Percentiles rank a stretch among this genome's conserved stretches.
Evolutionary conservation across 2,797 vertebrate species (phyloP).

Genomic region (Hypotaenidia philippensis): DNA sequence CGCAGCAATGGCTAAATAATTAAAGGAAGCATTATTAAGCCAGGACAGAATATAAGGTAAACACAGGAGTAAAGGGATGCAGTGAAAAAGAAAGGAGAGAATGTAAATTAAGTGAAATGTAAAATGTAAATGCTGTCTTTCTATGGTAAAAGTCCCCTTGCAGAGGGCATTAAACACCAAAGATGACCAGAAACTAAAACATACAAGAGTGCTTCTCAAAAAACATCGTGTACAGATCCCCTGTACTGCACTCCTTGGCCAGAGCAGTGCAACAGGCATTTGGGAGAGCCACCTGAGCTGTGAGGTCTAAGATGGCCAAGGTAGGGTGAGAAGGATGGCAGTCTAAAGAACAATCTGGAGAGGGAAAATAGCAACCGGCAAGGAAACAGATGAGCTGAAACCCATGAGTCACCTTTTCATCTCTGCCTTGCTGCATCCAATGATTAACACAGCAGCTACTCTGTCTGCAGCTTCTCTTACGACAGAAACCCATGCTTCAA

Average conservation of each 20-base stretch:
- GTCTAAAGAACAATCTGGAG: not conserved
- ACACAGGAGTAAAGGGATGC: not conserved
- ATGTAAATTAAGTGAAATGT: rapidly evolving
- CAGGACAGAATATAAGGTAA: not conserved
- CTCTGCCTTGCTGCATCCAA: not conserved
- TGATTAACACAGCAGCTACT: not conserved
- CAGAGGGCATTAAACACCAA: not conserved
- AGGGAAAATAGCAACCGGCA: not conserved
- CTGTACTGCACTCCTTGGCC: not conserved
- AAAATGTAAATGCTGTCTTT: not conserved
- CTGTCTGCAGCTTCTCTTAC: not conserved
- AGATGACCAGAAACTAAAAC: not conserved
- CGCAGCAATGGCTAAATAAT: rapidly evolving
- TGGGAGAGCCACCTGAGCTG: rapidly evolving
- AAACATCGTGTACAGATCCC: rapidly evolving
- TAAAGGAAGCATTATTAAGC: not conserved
- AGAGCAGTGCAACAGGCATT: rapidly evolving
- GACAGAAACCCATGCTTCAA: not conserved
- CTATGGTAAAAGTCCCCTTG: not conserved
- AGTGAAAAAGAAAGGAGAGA: not conserved
- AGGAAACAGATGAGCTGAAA: not conserved
- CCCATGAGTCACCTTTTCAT: not conserved
- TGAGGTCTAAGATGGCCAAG: rapidly evolving
- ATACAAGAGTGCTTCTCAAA: not conserved
- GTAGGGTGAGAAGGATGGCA: not conserved